Evolutionary conservation across 2,113 vertebrate genomes (phyloP).

Genomic region (Phalacrocorax brasilianus): DNA sequence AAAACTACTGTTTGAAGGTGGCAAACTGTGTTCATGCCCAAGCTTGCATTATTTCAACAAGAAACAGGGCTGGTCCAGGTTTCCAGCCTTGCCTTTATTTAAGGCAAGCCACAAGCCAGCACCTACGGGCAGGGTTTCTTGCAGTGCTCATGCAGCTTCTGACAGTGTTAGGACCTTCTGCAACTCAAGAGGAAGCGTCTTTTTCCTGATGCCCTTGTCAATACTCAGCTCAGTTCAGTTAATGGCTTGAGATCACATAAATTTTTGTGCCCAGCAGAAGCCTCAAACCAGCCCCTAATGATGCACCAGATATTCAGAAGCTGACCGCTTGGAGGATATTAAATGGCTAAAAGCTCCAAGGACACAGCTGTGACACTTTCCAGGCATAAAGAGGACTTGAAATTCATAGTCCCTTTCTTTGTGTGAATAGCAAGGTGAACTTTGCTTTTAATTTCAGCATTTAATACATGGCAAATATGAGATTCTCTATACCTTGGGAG

Average conservation of each 20-base stretch:
- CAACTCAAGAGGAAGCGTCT: not conserved
- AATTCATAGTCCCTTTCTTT: not conserved
- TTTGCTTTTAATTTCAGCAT: not conserved
- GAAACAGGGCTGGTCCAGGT: not conserved
- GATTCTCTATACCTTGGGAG: not conserved
- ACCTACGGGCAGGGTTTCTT: not conserved
- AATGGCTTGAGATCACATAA: not conserved
- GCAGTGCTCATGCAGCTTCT: not conserved
- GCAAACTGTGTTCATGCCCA: not conserved
- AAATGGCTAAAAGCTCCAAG: not conserved
- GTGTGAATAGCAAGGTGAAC: not conserved
- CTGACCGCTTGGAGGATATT: not conserved
- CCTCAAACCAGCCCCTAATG: not conserved
- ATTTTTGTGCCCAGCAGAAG: not conserved
- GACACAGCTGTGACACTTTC: not conserved
- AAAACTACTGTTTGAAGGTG: not conserved
- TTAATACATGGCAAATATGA: not conserved
- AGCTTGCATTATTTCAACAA: not conserved
- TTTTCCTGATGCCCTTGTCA: not conserved
- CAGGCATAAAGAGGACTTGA: not conserved
- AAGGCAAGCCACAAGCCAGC: not conserved
- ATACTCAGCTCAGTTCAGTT: not conserved
- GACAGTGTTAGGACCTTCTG: not conserved
- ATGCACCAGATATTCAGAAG: not conserved
- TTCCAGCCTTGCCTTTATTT: not conserved